phyloP scores from a whole-genome alignment of 1,140 invertebrate genomes.

The Andricus grossulariae region DNA sequence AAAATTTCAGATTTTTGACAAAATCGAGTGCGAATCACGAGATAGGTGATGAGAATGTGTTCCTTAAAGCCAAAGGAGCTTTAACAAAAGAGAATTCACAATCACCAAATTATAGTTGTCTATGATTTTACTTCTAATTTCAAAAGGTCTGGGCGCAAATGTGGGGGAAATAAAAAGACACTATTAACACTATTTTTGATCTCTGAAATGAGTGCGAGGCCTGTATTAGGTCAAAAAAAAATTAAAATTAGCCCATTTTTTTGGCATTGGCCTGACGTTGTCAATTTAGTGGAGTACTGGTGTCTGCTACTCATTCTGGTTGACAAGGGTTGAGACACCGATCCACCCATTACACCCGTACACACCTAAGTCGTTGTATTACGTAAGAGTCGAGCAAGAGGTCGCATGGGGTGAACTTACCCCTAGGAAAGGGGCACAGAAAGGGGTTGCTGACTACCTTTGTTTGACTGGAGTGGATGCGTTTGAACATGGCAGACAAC shows the following conservation, averaged over 20 bases:
- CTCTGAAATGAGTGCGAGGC: too few relatives aligned
- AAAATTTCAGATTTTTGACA: too few relatives aligned
- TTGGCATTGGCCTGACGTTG: conserved; percentile 30
- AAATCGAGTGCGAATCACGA: too few relatives aligned
- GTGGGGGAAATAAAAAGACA: too few relatives aligned
- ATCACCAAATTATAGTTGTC: too few relatives aligned
- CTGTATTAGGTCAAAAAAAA: too few relatives aligned
- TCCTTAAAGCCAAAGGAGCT: too few relatives aligned
- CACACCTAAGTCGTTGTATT: conserved; percentile 61
- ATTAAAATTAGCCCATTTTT: neutral
- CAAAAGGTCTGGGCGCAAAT: too few relatives aligned
- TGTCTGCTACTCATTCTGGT: conserved; percentile 32
- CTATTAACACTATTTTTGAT: too few relatives aligned
- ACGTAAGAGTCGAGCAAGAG: conserved; percentile 37
- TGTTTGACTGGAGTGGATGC: conserved; percentile 65
- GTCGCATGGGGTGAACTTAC: conserved; percentile 2
- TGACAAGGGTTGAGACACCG: conserved; percentile 19
- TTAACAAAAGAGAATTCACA: too few relatives aligned
- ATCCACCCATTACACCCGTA: conserved; percentile 32
- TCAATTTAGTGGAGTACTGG: conserved; percentile 32
- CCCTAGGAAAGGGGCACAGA: conserved; percentile 45
- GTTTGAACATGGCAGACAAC: conserved; percentile 51
- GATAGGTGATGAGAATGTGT: too few relatives aligned
- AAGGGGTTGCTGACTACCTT: conserved; percentile 57
- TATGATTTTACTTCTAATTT: too few relatives aligned